Evolutionary conservation across 53 echinoderm and acorn worm genomes (phyloP), one percentile per base, ranked within the genome.

Genomic region (Actinopyga echinites): DNA sequence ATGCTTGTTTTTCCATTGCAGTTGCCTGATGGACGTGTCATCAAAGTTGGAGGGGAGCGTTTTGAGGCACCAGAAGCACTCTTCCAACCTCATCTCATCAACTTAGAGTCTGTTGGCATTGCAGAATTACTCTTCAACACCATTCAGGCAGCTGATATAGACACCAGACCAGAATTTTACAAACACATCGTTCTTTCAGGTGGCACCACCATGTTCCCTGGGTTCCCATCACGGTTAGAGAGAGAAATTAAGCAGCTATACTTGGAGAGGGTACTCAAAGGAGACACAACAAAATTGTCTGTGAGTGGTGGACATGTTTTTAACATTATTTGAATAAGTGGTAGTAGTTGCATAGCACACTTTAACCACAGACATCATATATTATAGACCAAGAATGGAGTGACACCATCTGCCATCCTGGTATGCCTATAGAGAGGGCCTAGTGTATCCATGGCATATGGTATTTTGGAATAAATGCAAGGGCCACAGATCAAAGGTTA

Each of bases 31-130:
- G 99, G 94, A 5, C 90, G 99, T 29, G 77, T 89, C 75, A 99
- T 99, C 83, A 99, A 95, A 79, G 92, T 99, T 4, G 92, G 99
- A 21, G 99, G 99, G 54, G 94, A 99, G 67, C 80, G 99, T 43
- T 99, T 99, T 68, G 94, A 87, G 30, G 99, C 99, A 55, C 92
- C 99, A 20, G 97, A 99, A 84, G 99, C 99, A 19, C 92, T 99
- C 82, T 99, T 99, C 89, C 99, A 99, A 56, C 99, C 99, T 28
- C 99, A 99, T 86, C 94, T 99, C 12, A 99, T 99, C 88, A 95
- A 99, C 74, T 69, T 91, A 34, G 99, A 99, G 82, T 86, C 87
- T 12, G 93, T 90, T 0, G 99, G 99, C 62, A 92, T 99, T 19
- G 88, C 99, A 19, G 99, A 99, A 73, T 82, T 93, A 32, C 92